A percentile compares a stretch with the other conserved stretches of the same genome.
Evolutionary conservation across 2,888 invertebrate species (phyloP).

Genomic region (Drosophila leonis): DNA sequence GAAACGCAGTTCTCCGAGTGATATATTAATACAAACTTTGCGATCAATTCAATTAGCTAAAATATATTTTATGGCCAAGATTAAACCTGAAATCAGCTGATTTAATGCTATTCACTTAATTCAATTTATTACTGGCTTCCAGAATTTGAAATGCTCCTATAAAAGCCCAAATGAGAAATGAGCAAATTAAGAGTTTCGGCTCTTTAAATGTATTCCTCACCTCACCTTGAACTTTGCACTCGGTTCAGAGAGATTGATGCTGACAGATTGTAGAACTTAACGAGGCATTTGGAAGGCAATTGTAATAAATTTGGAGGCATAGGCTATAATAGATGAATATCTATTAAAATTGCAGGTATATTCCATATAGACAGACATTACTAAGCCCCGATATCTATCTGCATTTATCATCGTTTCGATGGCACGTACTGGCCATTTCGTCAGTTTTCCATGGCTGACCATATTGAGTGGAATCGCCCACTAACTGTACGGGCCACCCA

Average conservation of each 20-base stretch:
- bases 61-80: slow-evolving; percentile 1
- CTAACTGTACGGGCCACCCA: slow-evolving; percentile 45
- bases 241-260: neutral
- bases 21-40: neutral
- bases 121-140: neutral
- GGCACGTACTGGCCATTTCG: slow-evolving; percentile 19
- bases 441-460: slow-evolving; percentile 22
- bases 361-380: neutral
- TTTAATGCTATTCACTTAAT: slow-evolving; percentile 3
- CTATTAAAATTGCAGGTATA: neutral
- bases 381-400: neutral
- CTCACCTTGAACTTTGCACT: slow-evolving; percentile 6
- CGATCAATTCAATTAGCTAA: neutral
- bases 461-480: slow-evolving; percentile 8
- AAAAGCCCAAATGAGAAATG: slow-evolving; percentile 10
- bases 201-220: neutral
- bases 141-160: neutral
- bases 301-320: neutral
- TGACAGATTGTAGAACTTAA: neutral
- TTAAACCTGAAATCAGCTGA: slow-evolving; percentile 11
- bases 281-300: neutral
- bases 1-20: neutral
- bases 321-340: neutral
- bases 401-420: neutral
- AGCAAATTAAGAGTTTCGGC: neutral